These are phyloP conservation scores for Xestobium rufovillosum DNA, from an alignment of 2,888 invertebrate genomes.

Conservation along the genomic window DNA sequence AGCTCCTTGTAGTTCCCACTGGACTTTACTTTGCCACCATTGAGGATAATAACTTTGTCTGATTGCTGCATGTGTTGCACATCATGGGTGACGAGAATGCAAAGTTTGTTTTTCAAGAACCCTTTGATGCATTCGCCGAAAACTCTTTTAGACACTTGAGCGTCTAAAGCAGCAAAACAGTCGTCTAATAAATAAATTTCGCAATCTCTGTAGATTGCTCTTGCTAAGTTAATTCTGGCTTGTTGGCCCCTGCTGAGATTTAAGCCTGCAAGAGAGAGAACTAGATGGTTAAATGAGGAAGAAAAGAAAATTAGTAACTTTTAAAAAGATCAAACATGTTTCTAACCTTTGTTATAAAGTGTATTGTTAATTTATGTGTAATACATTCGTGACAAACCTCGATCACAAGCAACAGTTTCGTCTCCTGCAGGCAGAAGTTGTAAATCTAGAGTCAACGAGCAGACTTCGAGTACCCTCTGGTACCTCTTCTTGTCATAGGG, in stretches of 20 bases:
- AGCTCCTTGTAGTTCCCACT: conserved; percentile 6
- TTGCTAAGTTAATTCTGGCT: conserved; percentile 66
- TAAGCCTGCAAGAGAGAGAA: no score
- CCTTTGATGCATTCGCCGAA: conserved; percentile 62
- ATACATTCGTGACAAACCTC: no score
- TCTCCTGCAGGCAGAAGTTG: conserved; percentile 64
- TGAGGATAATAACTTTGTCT: conserved; percentile 41
- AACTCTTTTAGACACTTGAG: conserved; percentile 58
- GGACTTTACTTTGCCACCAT: conserved; percentile 1
- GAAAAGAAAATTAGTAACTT: no score
- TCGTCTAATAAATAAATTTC: conserved; percentile 71
- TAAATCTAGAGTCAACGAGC: conserved; percentile 58
- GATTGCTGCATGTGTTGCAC: conserved; percentile 45
- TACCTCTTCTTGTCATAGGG: conserved; percentile 48
- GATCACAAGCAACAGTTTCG: conserved; percentile 65
- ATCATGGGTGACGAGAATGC: conserved; percentile 43
- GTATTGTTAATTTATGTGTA: no score
- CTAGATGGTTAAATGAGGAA: no score
- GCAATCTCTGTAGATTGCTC: conserved; percentile 63
- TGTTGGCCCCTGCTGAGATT: conserved; percentile 74
- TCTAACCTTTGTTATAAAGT: no score
- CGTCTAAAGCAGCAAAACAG: conserved; percentile 70
- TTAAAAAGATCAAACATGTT: no score
- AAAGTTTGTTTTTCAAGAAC: conserved; percentile 46
- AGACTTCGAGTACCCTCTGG: conserved; percentile 51